phyloP scores from a whole-genome alignment of 2,113 vertebrate genomes.

The Phalacrocorax pelagicus region DNA sequence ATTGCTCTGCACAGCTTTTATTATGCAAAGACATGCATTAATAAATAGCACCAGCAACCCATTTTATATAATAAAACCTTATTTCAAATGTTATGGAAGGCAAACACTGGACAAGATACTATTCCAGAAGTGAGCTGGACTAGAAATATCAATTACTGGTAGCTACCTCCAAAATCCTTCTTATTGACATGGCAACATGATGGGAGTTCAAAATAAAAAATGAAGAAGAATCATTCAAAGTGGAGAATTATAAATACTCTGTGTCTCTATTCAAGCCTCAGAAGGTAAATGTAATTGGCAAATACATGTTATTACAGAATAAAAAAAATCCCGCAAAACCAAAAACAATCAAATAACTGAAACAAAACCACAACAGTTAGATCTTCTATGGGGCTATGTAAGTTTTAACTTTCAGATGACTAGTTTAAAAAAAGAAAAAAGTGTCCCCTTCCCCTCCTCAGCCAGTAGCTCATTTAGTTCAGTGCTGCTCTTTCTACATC shows the following conservation, averaged over 20 bases:
- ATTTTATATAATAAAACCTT: constrained; percentile 26
- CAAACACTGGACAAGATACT: background rate
- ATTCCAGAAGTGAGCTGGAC: constrained; percentile 5
- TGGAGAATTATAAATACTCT: background rate
- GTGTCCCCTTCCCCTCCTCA: background rate
- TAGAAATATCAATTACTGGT: constrained; percentile 19
- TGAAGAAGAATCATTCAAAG: background rate
- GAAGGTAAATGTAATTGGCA: background rate
- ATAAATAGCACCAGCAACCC: background rate
- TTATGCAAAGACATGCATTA: constrained; percentile 12
- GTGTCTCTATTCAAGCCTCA: background rate
- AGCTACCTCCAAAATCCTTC: constrained; percentile 23
- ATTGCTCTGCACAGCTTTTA: constrained; percentile 36
- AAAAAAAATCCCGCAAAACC: background rate
- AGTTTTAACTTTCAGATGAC: background rate
- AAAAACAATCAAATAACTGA: background rate
- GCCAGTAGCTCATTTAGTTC: constrained; percentile 32
- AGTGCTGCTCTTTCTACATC: constrained; percentile 39
- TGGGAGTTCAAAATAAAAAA: constrained; percentile 8
- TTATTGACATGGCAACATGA: constrained; percentile 24
- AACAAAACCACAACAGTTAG: background rate
- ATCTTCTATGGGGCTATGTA: background rate
- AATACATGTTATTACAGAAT: background rate
- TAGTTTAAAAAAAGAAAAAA: background rate
- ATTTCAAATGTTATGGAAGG: constrained; percentile 1